These are phyloP conservation scores for Galemys pyrenaicus DNA, from an alignment of 2,113 vertebrate species.

Conservation along the genomic window DNA sequence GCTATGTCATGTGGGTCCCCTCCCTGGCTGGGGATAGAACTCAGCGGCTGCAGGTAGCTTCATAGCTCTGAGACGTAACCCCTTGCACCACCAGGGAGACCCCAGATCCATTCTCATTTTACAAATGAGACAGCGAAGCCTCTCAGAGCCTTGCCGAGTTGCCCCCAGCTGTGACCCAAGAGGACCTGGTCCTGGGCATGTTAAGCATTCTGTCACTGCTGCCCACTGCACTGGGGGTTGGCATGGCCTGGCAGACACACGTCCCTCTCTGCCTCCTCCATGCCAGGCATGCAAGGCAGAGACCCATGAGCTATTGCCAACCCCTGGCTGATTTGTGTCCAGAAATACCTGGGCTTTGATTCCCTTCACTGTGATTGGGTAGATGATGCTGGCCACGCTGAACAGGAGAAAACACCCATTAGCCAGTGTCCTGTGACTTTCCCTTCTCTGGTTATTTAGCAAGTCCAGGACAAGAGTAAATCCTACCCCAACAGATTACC, in stretches of 20 bases:
- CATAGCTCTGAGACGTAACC: no score
- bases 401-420: not conserved
- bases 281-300: fast-evolving
- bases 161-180: not conserved
- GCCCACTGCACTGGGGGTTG: fast-evolving
- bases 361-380: fast-evolving
- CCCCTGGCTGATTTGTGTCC: not conserved
- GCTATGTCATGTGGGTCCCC: no score
- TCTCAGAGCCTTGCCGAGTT: not conserved
- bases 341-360: fast-evolving
- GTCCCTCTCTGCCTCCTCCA: fast-evolving
- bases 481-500: not conserved
- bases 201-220: fast-evolving
- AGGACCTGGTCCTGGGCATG: not conserved
- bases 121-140: not conserved
- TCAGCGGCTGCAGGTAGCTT: no score
- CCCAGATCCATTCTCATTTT: not conserved
- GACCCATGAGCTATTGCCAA: not conserved
- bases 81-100: no score
- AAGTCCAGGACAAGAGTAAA: not conserved
- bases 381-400: not conserved
- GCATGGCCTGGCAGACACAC: fast-evolving
- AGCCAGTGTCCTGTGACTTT: not conserved
- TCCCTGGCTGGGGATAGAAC: no score
- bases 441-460: not conserved